Evolutionary conservation across 2,797 vertebrate species (phyloP).

Genomic region (Thaleichthys pacificus): DNA sequence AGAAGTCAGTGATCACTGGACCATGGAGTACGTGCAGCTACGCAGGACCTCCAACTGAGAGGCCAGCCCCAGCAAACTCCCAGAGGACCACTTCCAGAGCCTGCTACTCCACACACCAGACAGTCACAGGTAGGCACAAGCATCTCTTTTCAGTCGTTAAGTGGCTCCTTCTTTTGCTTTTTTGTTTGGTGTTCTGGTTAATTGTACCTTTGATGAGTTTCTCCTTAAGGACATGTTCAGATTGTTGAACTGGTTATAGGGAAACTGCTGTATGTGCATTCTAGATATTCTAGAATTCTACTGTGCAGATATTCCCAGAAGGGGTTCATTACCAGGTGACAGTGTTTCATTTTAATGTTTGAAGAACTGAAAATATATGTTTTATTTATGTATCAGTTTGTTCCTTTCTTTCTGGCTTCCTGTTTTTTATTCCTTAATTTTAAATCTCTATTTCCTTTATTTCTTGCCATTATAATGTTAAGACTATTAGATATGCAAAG

Average conservation of each 20-base stretch:
- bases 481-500: too few relatives aligned
- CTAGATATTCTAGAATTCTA: not conserved
- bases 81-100: not conserved
- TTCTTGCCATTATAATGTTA: too few relatives aligned
- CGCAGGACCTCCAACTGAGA: conserved; percentile 10
- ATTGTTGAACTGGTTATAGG: not conserved
- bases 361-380: too few relatives aligned
- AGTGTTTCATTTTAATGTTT: too few relatives aligned
- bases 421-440: too few relatives aligned
- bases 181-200: not conserved
- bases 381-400: too few relatives aligned
- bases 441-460: too few relatives aligned
- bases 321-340: too few relatives aligned
- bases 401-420: too few relatives aligned
- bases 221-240: not conserved
- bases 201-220: not conserved
- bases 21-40: not conserved
- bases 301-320: too few relatives aligned
- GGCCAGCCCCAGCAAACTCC: not conserved
- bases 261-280: not conserved
- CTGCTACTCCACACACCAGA: not conserved
- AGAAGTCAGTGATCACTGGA: not conserved
- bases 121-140: conserved; percentile 2
- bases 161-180: not conserved
- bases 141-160: not conserved